A percentile compares a stretch with the other conserved stretches of the same genome.
Conservation (phyloP, 2,888 invertebrate species). For the Graphium colonna region DNA sequence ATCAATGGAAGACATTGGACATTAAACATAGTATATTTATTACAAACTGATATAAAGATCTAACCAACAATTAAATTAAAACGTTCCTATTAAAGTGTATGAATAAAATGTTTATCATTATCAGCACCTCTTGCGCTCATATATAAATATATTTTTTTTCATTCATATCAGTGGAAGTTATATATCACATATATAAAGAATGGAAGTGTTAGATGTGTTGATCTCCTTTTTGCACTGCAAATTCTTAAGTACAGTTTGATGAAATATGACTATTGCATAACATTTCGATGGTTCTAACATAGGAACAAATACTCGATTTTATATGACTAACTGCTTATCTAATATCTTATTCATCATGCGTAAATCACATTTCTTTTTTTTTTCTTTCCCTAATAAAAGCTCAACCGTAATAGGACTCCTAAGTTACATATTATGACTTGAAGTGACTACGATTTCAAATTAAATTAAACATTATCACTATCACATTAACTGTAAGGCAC, state of each 20-base stretch:
- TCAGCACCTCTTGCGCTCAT: neutral
- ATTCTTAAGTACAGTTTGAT: slow-evolving; percentile 70
- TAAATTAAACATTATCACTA: slow-evolving; percentile 65
- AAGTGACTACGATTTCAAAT: slow-evolving; percentile 76
- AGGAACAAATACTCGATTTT: slow-evolving; percentile 66
- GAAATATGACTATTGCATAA: slow-evolving; percentile 59
- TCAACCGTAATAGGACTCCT: slow-evolving; percentile 62
- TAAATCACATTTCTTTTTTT: slow-evolving; percentile 64
- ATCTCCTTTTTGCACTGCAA: slow-evolving; percentile 40
- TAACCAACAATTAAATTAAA: slow-evolving; percentile 22
- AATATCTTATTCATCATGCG: slow-evolving; percentile 50
- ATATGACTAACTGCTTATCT: slow-evolving; percentile 50
- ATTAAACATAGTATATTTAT: slow-evolving; percentile 25
- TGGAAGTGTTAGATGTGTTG: slow-evolving; percentile 15
- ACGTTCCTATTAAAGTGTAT: slow-evolving; percentile 9
- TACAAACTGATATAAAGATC: slow-evolving; percentile 30
- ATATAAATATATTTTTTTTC: slow-evolving; percentile 5
- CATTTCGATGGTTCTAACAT: slow-evolving; percentile 57
- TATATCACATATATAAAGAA: slow-evolving; percentile 22
- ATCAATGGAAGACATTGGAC: slow-evolving; percentile 58
- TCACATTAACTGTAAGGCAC: slow-evolving; percentile 64
- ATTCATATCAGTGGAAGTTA: slow-evolving; percentile 23
- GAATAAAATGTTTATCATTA: neutral
- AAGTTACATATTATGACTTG: slow-evolving; percentile 78
- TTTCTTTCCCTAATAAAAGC: slow-evolving; percentile 47